Conservation (phyloP, 2,113 vertebrate species). For the Sciurus niger region DNA sequence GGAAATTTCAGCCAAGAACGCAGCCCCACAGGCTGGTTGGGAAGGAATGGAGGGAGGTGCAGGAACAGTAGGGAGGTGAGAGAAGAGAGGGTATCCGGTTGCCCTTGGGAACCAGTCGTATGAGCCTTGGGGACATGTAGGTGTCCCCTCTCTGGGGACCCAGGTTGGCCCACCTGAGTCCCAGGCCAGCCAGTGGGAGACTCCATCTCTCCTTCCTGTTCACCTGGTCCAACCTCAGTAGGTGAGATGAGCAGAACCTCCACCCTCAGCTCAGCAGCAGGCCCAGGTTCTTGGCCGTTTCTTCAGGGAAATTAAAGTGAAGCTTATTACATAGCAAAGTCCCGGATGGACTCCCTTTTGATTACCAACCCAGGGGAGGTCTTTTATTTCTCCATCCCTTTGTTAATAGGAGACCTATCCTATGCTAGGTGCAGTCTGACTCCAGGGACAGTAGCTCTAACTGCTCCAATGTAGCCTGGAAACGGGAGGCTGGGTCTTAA, state of each 20-base stretch:
- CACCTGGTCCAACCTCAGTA: background rate
- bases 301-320: background rate
- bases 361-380: background rate
- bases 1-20: background rate
- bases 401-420: background rate
- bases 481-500: background rate
- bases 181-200: background rate
- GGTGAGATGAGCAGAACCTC: background rate
- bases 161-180: background rate
- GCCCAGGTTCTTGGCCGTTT: background rate
- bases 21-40: background rate
- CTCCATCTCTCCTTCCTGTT: background rate
- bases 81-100: background rate
- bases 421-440: background rate
- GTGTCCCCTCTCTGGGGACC: background rate
- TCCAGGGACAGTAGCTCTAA: background rate
- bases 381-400: slow-evolving; percentile 13
- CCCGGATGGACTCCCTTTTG: background rate
- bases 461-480: background rate
- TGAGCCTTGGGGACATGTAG: background rate
- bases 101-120: background rate
- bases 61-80: background rate
- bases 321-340: background rate
- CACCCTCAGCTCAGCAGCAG: background rate
- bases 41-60: background rate